Evolutionary conservation across 2,888 invertebrate genomes (phyloP).

Genomic region (Diogma glabrata): DNA sequence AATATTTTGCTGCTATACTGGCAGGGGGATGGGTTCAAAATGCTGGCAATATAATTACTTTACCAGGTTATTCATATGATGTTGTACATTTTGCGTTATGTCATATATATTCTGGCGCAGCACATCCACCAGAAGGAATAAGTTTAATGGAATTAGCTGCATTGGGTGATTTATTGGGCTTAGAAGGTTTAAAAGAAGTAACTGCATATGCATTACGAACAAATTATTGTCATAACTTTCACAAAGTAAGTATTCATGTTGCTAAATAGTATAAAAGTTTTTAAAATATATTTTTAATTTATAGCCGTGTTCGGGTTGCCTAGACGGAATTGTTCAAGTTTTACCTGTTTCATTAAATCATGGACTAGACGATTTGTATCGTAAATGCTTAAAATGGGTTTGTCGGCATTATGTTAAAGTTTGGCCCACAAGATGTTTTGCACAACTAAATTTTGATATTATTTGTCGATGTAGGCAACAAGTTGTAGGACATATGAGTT

Average conservation of each 20-base stretch:
- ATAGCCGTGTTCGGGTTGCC: conserved; percentile 73
- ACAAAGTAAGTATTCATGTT: conserved; percentile 51
- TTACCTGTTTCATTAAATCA: conserved; percentile 75
- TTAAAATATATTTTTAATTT: too few species aligned
- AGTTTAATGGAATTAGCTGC: conserved; percentile 79
- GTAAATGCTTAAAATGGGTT: conserved; percentile 78
- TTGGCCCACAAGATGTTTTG: conserved; percentile 86
- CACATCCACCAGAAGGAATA: conserved; percentile 75
- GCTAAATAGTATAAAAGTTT: too few species aligned
- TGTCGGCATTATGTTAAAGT: conserved; percentile 75
- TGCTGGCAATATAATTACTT: conserved; percentile 68
- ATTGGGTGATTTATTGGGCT: conserved; percentile 76
- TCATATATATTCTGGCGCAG: conserved; percentile 89
- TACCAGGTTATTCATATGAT: conserved; percentile 71
- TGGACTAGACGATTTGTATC: conserved; percentile 75
- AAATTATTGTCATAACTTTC: conserved; percentile 90
- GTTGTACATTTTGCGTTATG: conserved; percentile 84
- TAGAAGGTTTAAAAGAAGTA: conserved; percentile 87
- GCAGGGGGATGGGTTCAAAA: conserved; percentile 77
- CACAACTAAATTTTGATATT: conserved; percentile 69
- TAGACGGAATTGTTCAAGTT: conserved; percentile 76
- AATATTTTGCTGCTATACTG: conserved; percentile 84
- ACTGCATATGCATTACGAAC: conserved; percentile 77
- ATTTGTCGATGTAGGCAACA: conserved; percentile 75
- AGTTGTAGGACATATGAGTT: conserved; percentile 64